Base-by-base conservation (phyloP, 2,888 invertebrate species). In the Cantharis nigra region DNA sequence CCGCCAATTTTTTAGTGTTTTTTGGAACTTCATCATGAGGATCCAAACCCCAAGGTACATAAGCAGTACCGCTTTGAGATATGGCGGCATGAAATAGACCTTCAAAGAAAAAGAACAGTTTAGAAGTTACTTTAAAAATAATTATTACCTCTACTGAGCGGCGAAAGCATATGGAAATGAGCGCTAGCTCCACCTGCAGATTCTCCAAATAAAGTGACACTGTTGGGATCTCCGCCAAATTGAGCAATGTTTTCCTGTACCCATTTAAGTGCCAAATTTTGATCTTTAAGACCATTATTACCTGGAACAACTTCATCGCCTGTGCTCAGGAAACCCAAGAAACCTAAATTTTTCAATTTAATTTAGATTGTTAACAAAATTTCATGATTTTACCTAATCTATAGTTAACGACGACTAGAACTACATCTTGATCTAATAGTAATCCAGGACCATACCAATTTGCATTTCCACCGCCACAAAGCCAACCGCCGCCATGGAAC, bases 401-500 rank as follows among this genome's bases (percentile, higher is more conserved):
- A 74, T 80, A 83, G 64, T 83, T 83, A 14, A 81, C 79, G n/a
- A 80, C 76, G 4, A 83, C 94, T 10, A 94, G 89, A 10, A 95
- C 86, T 1, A 95, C 90, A 81, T 95, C 92, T 80, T 91, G 91
- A 81, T 95, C 94, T 70, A 95, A 87, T 3, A 95, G 87, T 82
- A 91, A 92, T 79, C 94, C 92, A 0, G 95, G 94, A 0, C 93
- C 93, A 83, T 95, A 95, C 89, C 92, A 94, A 3, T 89, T 85
- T 0, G 92, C 92, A 70, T 92, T 92, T 0, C 93, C 93, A 0
- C 93, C 91, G 0, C 95, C 94, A 77, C 94, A 93, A 85, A 94
- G 90, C 92, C 93, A 95, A 5, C 95, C 95, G 3, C 95, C 95
- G 0, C 93, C 93, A 76, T 93, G 93, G 79, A 93, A 89, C 88